Percentiles rank a stretch among this genome's conserved stretches.
These are phyloP conservation scores for Bolborhynchus lineola DNA, from an alignment of 2,113 vertebrate species.

Conservation along the genomic window DNA sequence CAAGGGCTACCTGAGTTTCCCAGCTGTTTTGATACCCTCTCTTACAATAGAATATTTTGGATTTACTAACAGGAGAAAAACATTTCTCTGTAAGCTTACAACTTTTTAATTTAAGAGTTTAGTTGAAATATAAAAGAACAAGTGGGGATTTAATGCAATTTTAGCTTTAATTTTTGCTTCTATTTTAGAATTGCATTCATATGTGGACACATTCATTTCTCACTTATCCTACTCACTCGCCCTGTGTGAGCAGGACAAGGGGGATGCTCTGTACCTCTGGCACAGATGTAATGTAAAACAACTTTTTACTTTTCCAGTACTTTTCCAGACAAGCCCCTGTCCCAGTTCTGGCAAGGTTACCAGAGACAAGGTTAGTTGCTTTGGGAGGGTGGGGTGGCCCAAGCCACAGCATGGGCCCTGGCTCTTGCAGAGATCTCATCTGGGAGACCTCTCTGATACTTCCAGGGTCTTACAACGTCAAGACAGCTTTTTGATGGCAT, in stretches of 20 bases:
- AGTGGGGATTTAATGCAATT: background rate
- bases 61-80: background rate
- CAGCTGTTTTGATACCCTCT: background rate
- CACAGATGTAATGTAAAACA: background rate
- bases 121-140: background rate
- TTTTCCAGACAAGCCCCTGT: background rate
- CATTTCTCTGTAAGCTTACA: background rate
- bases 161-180: background rate
- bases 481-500: background rate
- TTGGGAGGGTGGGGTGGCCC: background rate
- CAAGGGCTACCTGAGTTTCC: background rate
- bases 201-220: fast-evolving
- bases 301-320: background rate
- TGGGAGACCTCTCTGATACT: background rate
- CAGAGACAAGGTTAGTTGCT: background rate
- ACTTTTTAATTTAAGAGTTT: background rate
- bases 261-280: background rate
- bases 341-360: background rate
- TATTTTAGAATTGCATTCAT: background rate
- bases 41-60: background rate
- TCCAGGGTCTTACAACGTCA: background rate
- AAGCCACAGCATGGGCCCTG: background rate
- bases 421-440: background rate
- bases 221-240: background rate
- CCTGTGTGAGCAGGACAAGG: background rate